These are phyloP conservation scores for Ivindomyrus marchei DNA, from an alignment of 2,113 vertebrate genomes.

Conservation along the genomic window DNA sequence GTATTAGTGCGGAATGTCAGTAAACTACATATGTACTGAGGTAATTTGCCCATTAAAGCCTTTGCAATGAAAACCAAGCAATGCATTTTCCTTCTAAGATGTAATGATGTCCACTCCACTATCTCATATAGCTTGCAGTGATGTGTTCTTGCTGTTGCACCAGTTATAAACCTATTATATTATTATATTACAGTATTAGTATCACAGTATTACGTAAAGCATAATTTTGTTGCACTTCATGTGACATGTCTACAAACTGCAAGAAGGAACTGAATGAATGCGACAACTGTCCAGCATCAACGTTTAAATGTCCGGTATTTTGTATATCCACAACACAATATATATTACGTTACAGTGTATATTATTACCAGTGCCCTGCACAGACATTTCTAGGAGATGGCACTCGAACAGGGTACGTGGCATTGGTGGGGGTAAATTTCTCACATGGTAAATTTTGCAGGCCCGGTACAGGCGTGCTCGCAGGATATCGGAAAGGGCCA, in stretches of 20 bases:
- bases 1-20: too few relatives aligned
- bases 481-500: neutral
- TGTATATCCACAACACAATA: neutral
- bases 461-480: neutral
- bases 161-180: too few relatives aligned
- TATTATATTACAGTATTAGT: too few relatives aligned
- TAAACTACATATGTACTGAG: too few relatives aligned
- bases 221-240: neutral
- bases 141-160: too few relatives aligned
- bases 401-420: too few relatives aligned
- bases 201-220: neutral
- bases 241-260: neutral
- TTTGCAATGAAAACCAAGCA: too few relatives aligned
- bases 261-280: neutral
- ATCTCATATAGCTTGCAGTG: too few relatives aligned
- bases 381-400: neutral
- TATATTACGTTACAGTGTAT: neutral
- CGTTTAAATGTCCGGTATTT: neutral
- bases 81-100: too few relatives aligned
- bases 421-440: too few relatives aligned
- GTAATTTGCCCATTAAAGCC: too few relatives aligned
- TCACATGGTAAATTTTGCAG: neutral
- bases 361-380: neutral
- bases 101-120: too few relatives aligned
- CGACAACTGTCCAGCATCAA: neutral